phyloP scores from a whole-genome alignment of 2,113 vertebrate species.

The Gulo gulo region DNA sequence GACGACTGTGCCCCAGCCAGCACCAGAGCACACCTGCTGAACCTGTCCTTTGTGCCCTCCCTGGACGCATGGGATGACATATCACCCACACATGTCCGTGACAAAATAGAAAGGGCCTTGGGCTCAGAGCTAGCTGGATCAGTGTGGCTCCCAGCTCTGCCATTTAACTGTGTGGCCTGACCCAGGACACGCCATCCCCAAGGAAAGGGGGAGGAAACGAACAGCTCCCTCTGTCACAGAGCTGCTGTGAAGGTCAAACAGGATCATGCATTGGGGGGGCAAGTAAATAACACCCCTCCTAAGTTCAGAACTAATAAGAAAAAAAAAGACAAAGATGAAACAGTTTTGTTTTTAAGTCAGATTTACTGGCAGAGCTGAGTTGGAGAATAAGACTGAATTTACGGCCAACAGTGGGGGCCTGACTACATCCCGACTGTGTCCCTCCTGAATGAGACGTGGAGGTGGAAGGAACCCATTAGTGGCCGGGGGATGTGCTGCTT shows the following conservation, averaged over 20 bases:
- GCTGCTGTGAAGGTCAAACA: not conserved
- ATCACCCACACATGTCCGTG: rapidly evolving
- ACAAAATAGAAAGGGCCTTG: not conserved
- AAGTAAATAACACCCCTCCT: not conserved
- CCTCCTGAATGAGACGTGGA: not conserved
- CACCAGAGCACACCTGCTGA: not conserved
- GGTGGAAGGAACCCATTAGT: not conserved
- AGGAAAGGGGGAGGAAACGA: not conserved
- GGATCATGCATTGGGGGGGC: not conserved
- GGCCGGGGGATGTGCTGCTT: rapidly evolving
- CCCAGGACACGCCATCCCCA: not conserved
- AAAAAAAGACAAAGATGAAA: not conserved
- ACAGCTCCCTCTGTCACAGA: too few relatives aligned
- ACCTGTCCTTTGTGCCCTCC: rapidly evolving
- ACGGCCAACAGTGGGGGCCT: not conserved
- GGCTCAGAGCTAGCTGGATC: not conserved
- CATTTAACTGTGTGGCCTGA: not conserved
- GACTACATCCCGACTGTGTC: too few relatives aligned
- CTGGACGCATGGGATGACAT: rapidly evolving
- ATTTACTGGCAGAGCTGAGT: not conserved
- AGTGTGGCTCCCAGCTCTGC: not conserved
- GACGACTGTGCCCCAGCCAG: not conserved
- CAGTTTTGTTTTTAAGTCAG: not conserved
- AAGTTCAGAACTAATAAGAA: not conserved
- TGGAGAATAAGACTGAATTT: not conserved